Base-by-base conservation (phyloP, 1,140 invertebrate genomes). In the Hycleus phaleratus region DNA sequence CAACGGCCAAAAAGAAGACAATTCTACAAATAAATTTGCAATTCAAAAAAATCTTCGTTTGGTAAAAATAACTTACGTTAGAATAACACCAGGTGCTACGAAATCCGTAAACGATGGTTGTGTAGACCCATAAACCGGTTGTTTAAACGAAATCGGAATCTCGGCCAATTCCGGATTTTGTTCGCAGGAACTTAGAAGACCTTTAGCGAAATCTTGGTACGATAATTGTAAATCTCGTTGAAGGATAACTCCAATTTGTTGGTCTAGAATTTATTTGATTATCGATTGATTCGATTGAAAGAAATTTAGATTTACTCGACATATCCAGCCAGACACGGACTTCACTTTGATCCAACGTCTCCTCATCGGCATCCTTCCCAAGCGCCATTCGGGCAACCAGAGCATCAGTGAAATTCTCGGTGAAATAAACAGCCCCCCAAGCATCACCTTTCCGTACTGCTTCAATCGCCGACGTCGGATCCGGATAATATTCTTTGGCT, bases 1-100 rank as follows among this genome's bases (percentile, higher is more conserved):
- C 93, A 1, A 95, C 90, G 1, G 94, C 92, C 71, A 96, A 82
- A 77, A 96, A 95, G 78, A 94, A 97, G 4, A 95, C 90, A 46
- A 97, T 95, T 38, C 92, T 93, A 71, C 11, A 78, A 78, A 68
- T 12, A 43, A 5, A 6, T 32, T 0, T 18, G 18, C 18, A 18
- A 49, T 38, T 49, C 32, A 32, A 4, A 32, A 32, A 32, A 32
- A 3, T 18, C 8, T 26, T 1, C 26, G 10, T 7, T 2, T 1
- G 18, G 18, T 24, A 18, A 6, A 9, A 44, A 52, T 43, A 32
- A 67, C 82, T 83, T 75, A 92, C 88, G 88, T 94, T 60, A 96
- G 74, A 64, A 96, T 93, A 44, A 97, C 85, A 60, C 94, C 93
- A 12, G 93, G 93, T 3, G 93, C 93, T 64, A 94, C 93, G 70